A percentile compares a stretch with the other conserved stretches of the same genome.
These are phyloP conservation scores for Scomber japonicus DNA, from an alignment of 2,113 vertebrate species.

Conservation along the genomic window DNA sequence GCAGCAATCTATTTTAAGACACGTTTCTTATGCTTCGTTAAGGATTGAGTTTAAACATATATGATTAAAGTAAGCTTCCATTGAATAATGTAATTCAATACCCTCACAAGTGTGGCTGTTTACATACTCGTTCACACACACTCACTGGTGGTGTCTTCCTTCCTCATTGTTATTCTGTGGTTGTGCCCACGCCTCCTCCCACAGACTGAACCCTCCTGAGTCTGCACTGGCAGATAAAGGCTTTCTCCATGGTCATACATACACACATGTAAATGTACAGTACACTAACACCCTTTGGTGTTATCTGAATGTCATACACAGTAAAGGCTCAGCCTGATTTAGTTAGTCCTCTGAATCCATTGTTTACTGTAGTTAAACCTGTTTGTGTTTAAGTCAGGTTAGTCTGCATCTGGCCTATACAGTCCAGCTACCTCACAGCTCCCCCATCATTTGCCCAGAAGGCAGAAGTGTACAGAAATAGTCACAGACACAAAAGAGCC, in stretches of 20 bases:
- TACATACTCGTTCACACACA: neutral
- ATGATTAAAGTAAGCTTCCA: no score
- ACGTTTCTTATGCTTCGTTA: neutral
- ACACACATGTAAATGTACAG: neutral
- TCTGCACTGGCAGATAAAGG: constrained; percentile 42
- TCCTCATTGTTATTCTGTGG: constrained; percentile 66
- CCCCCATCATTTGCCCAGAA: constrained; percentile 47
- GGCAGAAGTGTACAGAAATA: constrained; percentile 72
- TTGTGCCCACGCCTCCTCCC: constrained; percentile 25
- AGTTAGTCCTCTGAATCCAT: neutral
- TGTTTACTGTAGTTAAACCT: neutral
- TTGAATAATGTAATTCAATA: no score
- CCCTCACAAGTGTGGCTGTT: no score
- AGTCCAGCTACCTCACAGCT: constrained; percentile 40
- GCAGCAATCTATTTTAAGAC: neutral
- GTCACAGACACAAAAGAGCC: constrained; percentile 66
- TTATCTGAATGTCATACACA: neutral
- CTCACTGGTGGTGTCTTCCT: constrained; percentile 44
- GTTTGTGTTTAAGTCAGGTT: neutral
- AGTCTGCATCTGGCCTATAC: constrained; percentile 3
- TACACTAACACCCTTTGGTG: neutral
- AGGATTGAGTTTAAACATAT: no score
- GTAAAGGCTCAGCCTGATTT: neutral
- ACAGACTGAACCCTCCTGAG: constrained; percentile 37
- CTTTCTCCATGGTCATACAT: constrained; percentile 9